Evolutionary conservation across 2,797 vertebrate genomes (phyloP).

Genomic region (Propithecus deckenii): DNA sequence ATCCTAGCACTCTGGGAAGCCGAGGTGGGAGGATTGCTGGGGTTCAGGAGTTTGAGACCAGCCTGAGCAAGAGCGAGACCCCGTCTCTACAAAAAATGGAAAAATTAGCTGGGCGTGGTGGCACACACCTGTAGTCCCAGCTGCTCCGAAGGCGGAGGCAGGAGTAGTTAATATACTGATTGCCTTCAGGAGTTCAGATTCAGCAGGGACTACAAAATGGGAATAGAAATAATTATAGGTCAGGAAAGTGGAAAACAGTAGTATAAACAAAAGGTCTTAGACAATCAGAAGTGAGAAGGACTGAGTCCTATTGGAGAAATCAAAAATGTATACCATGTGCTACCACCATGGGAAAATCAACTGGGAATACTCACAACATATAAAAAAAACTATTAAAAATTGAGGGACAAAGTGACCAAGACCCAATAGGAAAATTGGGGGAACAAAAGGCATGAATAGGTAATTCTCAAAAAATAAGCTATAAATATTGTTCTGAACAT

Average conservation of each 20-base stretch:
- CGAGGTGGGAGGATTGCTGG: too few relatives aligned
- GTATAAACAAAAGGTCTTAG: neutral
- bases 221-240: slow-evolving; percentile 28
- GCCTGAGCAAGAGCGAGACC: too few relatives aligned
- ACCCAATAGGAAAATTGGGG: neutral
- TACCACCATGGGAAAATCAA: too few relatives aligned
- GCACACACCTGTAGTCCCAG: too few relatives aligned
- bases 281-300: neutral
- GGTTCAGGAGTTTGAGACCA: too few relatives aligned
- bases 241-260: neutral
- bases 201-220: neutral
- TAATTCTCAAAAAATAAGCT: neutral
- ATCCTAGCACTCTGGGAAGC: too few relatives aligned
- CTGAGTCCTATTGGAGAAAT: neutral
- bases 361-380: neutral
- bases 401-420: neutral
- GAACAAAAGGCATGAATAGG: neutral
- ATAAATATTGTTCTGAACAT: neutral
- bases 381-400: slow-evolving; percentile 24
- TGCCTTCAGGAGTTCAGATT: slow-evolving; percentile 11
- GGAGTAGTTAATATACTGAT: neutral
- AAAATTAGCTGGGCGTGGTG: too few relatives aligned
- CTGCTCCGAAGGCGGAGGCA: too few relatives aligned
- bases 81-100: too few relatives aligned
- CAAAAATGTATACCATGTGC: neutral